Evolutionary conservation across 2,888 invertebrate species (phyloP), one percentile per base, ranked within the genome.

Genomic region (Eupithecia centaureata): DNA sequence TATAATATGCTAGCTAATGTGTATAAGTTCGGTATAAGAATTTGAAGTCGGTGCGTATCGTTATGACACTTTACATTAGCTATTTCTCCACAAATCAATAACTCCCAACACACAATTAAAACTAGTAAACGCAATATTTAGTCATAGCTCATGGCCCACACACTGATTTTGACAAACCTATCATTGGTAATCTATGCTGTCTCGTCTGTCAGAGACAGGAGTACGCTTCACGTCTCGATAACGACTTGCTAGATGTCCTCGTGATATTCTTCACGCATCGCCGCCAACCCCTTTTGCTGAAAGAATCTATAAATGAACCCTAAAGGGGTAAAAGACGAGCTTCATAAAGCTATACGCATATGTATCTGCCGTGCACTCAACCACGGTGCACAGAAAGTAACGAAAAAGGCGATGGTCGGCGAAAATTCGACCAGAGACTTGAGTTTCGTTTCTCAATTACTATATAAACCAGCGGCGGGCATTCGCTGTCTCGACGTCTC

Each of bases 261-360:
- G 67, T 65, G 60, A 59, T 58, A 66, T 63, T 64, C 57, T 70
- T 63, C 72, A 70, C 67, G 68, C 73, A 64, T 61, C 70, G 64
- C 33, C 52, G 60, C 61, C 64, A 66, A 68, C 70, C 70, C 32
- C 73, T 73, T 68, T 30, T 8, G 28, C 27, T n/a, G 28, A 67
- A 63, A 63, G 65, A 54, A 54, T 54, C 72, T 68, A 73, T 73
- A 70, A 65, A 70, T 52, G 67, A 57, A 60, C 57, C 61, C 38
- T 59, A 47, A 28, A 54, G 38, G 38, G 15, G 5, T n/a, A 4
- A n/a, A 15, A 38, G 38, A 38, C 15, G 15, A 5, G 38, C 38
- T 5, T 15, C n/a, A 7, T 38, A 38, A 38, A n/a, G n/a, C 38
- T 38, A 5, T 8, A n/a, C n/a, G 38, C n/a, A 38, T 5, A 38